Evolutionary conservation across 2,888 invertebrate species (phyloP).

Genomic region (Stenurella melanura): DNA sequence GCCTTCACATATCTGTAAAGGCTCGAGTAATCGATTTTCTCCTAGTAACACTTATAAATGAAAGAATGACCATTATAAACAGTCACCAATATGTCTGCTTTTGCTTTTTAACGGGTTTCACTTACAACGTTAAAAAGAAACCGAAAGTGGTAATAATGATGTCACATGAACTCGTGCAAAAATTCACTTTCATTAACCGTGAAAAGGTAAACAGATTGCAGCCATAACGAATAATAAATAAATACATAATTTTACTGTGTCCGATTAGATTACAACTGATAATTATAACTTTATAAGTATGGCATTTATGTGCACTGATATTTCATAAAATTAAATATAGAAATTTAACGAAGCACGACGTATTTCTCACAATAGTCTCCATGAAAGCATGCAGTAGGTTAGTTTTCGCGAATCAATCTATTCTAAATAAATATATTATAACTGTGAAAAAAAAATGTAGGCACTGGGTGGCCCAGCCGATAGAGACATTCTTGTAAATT

Average conservation of each 20-base stretch:
- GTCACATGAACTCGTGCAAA: slow-evolving; percentile 22
- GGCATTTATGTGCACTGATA: not conserved
- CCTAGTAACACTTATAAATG: not conserved
- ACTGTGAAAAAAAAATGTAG: too few relatives aligned
- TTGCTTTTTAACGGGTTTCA: slow-evolving; percentile 29
- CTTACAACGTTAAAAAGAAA: slow-evolving; percentile 24
- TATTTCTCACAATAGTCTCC: not conserved
- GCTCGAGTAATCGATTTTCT: slow-evolving; percentile 10
- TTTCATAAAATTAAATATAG: not conserved
- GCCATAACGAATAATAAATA: slow-evolving; percentile 1
- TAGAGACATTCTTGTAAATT: too few relatives aligned
- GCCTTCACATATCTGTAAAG: not conserved
- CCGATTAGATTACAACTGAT: not conserved
- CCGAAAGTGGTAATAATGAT: slow-evolving; percentile 26
- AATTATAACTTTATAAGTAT: not conserved
- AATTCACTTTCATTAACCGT: slow-evolving; percentile 32
- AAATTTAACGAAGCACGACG: not conserved
- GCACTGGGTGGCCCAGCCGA: too few relatives aligned
- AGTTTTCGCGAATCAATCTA: not conserved
- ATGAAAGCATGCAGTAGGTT: not conserved
- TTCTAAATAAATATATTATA: too few relatives aligned
- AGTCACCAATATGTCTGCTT: slow-evolving; percentile 12
- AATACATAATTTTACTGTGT: not conserved
- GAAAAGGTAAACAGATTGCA: slow-evolving; percentile 20
- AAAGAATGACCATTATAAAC: slow-evolving; percentile 10